Percentiles rank a stretch among this genome's conserved stretches.
phyloP scores from a whole-genome alignment of 2,797 vertebrate genomes.

The Ficedula albicollis region DNA sequence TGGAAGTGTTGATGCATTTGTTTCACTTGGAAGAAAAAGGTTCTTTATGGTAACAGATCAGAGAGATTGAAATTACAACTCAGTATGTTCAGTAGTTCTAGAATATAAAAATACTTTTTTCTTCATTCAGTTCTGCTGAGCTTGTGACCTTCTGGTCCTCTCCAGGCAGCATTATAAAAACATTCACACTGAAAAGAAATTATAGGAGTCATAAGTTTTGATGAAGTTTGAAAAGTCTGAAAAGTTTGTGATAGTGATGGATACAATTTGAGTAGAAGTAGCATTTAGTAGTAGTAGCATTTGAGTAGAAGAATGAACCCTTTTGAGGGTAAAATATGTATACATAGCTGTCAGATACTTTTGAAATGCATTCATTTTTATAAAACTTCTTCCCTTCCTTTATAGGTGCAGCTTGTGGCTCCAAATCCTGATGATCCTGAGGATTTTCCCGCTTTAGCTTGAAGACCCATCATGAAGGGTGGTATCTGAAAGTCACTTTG shows the following conservation, averaged over 20 bases:
- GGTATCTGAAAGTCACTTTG: neutral
- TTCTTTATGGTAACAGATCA: neutral
- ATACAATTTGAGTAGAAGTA: neutral
- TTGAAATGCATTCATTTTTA: neutral
- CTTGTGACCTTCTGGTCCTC: neutral
- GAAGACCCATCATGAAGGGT: neutral
- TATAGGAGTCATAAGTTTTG: neutral
- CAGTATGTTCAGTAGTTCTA: neutral
- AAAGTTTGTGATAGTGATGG: neutral
- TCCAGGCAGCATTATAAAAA: neutral
- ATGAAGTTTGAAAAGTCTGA: neutral
- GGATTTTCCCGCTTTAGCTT: conserved; percentile 80
- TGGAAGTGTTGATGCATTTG: neutral
- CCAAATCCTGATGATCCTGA: conserved; percentile 82
- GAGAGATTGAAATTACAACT: neutral
- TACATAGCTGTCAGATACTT: neutral
- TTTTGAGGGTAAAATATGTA: neutral
- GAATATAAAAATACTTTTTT: neutral
- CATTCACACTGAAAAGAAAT: neutral
- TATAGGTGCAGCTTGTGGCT: conserved; percentile 67
- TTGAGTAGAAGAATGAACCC: neutral
- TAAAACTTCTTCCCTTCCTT: neutral
- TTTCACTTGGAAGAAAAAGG: neutral
- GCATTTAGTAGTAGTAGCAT: neutral
- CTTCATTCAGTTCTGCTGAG: neutral